A percentile compares a stretch with the other conserved stretches of the same genome.
These are phyloP conservation scores for Hemibagrus wyckioides DNA, from an alignment of 2,113 vertebrate species.

Conservation along the genomic window DNA sequence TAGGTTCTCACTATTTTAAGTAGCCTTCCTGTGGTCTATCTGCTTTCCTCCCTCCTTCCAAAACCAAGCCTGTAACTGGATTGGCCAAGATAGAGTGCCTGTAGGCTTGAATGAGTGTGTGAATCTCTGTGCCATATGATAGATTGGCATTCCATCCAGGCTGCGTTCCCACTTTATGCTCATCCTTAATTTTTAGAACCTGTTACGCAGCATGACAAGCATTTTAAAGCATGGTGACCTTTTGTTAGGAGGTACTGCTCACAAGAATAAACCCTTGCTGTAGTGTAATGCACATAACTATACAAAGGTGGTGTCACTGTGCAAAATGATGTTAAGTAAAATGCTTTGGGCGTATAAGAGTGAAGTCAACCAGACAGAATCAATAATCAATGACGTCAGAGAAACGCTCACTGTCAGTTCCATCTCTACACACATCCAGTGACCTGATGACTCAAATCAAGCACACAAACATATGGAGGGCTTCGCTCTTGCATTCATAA, in stretches of 20 bases:
- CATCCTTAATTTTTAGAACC: not conserved
- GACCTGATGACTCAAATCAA: not conserved
- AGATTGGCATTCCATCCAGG: not conserved
- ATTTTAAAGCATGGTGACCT: not conserved
- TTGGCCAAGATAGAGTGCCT: not conserved
- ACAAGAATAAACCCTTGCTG: not conserved
- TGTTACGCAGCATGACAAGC: not conserved
- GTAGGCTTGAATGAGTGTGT: not conserved
- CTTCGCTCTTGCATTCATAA: not conserved
- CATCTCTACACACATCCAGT: not conserved
- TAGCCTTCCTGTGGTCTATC: not conserved
- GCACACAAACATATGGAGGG: conserved; percentile 3
- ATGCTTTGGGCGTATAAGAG: not conserved
- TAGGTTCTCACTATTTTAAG: not conserved
- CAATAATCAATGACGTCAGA: not conserved
- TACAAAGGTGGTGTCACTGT: not conserved
- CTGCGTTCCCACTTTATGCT: not conserved
- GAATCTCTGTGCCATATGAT: not conserved
- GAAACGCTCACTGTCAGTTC: not conserved
- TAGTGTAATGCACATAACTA: not conserved
- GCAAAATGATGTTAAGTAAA: not conserved
- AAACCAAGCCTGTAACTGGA: not conserved
- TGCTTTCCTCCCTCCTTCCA: not conserved
- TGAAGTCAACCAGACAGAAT: not conserved
- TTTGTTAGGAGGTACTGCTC: not conserved